Base-by-base conservation (phyloP, 2,888 invertebrate genomes). In the Oligia latruncula region DNA sequence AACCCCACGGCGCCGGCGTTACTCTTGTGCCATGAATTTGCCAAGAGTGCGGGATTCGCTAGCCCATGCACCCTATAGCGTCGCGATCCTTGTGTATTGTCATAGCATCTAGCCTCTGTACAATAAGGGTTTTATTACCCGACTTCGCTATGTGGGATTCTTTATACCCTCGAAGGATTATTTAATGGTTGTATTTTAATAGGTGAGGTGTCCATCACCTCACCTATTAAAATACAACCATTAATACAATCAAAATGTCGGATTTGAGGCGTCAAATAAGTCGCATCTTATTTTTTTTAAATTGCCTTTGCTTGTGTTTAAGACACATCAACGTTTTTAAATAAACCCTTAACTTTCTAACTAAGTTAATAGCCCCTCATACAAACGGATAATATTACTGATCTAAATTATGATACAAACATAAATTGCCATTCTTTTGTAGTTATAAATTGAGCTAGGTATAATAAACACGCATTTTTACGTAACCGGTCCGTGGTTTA, bases 391-490 rank as follows among this genome's bases (percentile, higher is more conserved):
- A 46, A 74, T 74, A 46, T 8, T 35, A 20, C 58, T 75, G n/a
- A 62, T 80, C 46, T 17, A 65, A 80, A 60, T 52, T 46, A 74
- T 35, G 20, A 15, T 62, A 75, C 66, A 17, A 58, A 55, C 20
- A 3, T 9, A 55, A 71, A 49, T 81, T n/a, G 35, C 15, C 9
- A 62, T 60, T 82, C 23, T 46, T 46, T 68, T 40, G 55, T 43
- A 68, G 58, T 70, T 43, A 52, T 78, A 76, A 29, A 64, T 49
- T 58, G 55, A 58, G 58, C 58, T 58, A 23, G 6, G n/a, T 83
- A 46, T 58, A 71, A 77, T 70, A 82, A 60, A 71, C 83, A 83
- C 70, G 81, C 81, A 66, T 83, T 77, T 81, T 81, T 83, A 70
- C 77, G 81, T 52, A 81, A 81, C 20, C 77, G 77, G 35, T 55